A percentile compares a stretch with the other conserved stretches of the same genome.
Evolutionary conservation across 2,888 invertebrate species (phyloP).

Genomic region (Euphydryas editha): DNA sequence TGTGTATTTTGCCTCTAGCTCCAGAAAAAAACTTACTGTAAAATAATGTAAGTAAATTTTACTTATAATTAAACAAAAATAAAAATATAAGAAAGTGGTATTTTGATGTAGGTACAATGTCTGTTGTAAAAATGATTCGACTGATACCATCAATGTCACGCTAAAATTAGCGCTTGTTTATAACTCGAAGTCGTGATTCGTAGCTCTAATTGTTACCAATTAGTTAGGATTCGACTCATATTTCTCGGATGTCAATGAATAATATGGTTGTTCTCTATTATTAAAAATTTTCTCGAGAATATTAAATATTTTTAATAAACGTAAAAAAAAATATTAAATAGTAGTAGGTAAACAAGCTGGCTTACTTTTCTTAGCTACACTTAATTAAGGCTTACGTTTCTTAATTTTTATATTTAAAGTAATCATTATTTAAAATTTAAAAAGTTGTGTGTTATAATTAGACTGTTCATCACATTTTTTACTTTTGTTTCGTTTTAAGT

Average conservation of each 20-base stretch:
- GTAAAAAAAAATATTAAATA: too few relatives aligned
- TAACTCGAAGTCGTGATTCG: slow-evolving; percentile 16
- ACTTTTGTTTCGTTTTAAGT: too few relatives aligned
- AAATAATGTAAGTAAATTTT: neutral
- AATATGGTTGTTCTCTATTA: neutral
- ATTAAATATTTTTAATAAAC: too few relatives aligned
- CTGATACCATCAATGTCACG: slow-evolving; percentile 11
- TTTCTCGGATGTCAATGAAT: slow-evolving; percentile 5
- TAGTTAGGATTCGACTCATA: slow-evolving; percentile 9
- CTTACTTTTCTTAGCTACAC: too few relatives aligned
- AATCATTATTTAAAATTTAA: too few relatives aligned
- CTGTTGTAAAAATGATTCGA: slow-evolving; percentile 3
- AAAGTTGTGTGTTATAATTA: too few relatives aligned
- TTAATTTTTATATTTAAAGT: too few relatives aligned
- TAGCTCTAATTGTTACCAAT: slow-evolving; percentile 23
- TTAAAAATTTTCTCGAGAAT: neutral
- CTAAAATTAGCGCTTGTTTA: slow-evolving; percentile 9
- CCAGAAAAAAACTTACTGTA: neutral
- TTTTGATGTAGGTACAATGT: neutral
- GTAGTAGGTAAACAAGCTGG: too few relatives aligned
- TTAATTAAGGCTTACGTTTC: too few relatives aligned
- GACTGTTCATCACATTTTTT: too few relatives aligned
- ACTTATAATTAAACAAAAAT: neutral
- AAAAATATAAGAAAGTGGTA: neutral
- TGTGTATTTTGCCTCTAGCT: neutral